phyloP scores from a whole-genome alignment of 2,888 invertebrate genomes.

The Nomada fabriciana region DNA sequence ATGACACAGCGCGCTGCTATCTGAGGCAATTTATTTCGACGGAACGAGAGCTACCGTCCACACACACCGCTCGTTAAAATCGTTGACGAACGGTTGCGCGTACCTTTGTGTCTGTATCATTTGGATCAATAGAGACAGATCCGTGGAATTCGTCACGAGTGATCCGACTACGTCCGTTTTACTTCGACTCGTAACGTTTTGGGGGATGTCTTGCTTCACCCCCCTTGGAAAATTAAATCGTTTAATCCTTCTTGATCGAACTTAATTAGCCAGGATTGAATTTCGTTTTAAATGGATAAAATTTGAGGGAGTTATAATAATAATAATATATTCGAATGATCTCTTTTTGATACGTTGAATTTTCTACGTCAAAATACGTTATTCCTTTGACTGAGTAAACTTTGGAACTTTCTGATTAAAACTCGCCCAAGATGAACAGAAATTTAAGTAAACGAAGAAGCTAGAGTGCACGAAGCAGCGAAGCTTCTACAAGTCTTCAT shows the following conservation, averaged over 20 bases:
- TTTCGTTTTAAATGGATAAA: too few species aligned
- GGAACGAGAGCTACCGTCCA: constrained; percentile 57
- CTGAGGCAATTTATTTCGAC: constrained; percentile 60
- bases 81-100: constrained; percentile 46
- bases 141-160: constrained; percentile 27
- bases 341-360: background rate
- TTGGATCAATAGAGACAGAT: constrained; percentile 59
- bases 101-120: constrained; percentile 62
- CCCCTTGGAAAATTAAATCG: background rate
- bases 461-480: background rate
- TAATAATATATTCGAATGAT: too few species aligned
- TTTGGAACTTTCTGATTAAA: background rate
- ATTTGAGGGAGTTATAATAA: too few species aligned
- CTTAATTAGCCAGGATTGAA: background rate
- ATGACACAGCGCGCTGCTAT: constrained; percentile 36
- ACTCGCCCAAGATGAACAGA: background rate
- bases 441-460: background rate
- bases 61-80: constrained; percentile 62
- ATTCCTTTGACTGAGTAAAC: background rate
- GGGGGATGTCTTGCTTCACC: background rate
- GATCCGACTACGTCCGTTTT: constrained; percentile 26
- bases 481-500: too few species aligned
- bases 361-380: background rate
- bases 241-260: too few species aligned
- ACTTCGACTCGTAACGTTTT: constrained; percentile 26